Conservation (phyloP, 2,888 invertebrate species). For the Brachyptera putata region DNA sequence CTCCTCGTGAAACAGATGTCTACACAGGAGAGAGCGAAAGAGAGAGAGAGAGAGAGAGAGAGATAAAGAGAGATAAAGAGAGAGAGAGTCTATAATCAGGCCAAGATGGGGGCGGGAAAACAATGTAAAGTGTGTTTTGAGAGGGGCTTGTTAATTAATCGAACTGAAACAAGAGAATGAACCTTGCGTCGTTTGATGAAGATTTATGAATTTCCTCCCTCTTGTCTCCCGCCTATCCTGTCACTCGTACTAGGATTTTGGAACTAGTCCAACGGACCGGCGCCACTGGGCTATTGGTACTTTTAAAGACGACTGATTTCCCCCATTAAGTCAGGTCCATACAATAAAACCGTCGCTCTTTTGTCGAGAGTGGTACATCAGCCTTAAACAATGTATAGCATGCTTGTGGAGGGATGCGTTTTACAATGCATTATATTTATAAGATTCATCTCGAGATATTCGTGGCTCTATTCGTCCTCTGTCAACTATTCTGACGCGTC, state of each 20-base stretch:
- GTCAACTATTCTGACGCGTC: too few relatives aligned
- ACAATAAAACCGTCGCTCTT: background rate
- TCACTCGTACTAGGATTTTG: background rate
- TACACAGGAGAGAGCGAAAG: too few relatives aligned
- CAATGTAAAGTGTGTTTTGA: constrained; percentile 10
- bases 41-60: too few relatives aligned
- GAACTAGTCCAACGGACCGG: background rate
- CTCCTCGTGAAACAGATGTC: constrained; percentile 18
- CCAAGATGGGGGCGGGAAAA: constrained; percentile 11
- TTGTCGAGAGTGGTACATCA: too few relatives aligned
- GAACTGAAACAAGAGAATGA: constrained; percentile 20
- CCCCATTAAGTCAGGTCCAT: background rate
- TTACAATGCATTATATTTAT: too few relatives aligned
- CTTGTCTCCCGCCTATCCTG: background rate
- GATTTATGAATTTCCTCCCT: constrained; percentile 16
- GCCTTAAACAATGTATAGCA: too few relatives aligned
- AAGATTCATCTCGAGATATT: too few relatives aligned
- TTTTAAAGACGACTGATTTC: constrained; percentile 8
- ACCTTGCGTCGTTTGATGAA: constrained; percentile 5
- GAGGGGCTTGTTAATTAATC: constrained; percentile 14
- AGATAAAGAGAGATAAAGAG: too few relatives aligned
- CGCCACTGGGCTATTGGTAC: constrained; percentile 15
- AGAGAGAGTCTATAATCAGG: too few relatives aligned
- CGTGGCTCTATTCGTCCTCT: too few relatives aligned
- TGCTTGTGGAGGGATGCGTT: too few relatives aligned